Base-by-base conservation (phyloP, 1,140 invertebrate genomes). In the Nautilus pompilius region DNA sequence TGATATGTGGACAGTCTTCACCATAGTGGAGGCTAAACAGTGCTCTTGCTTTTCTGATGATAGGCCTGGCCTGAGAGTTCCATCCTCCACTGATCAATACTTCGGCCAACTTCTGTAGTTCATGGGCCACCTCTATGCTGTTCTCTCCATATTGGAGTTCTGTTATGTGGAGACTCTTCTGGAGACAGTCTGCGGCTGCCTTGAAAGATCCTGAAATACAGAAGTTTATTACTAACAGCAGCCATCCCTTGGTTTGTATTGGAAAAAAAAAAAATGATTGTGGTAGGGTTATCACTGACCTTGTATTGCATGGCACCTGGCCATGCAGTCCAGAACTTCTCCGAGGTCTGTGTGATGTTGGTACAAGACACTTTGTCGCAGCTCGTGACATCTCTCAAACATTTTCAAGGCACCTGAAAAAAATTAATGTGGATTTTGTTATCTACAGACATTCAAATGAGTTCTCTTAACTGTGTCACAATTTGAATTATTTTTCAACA, bases 41-140 rank as follows among this genome's bases (percentile, higher is more conserved):
- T 1, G 54, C 28, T 41, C 66, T 58, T 0, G 74, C 72, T 62
- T 54, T 60, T 13, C 68, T 51, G 17, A 63, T 63, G 2, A 58
- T 51, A 46, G n/a, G 45, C 26, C 69, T 33, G 2, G 72, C 72
- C 41, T 69, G 60, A 24, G 55, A 48, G 29, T 55, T 56, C 20
- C 66, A 20, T 10, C 58, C 46, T 32, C 48, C 88, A 87, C 78
- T 87, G 86, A 70, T 86, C 84, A 65, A 86, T 83, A 83, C 62
- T 46, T 82, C 82, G 24, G 77, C 71, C 36, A 75, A 73, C 57
- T 84, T 83, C 56, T 80, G 84, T 24, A 88, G 76, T 75, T 88
- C 87, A 61, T 85, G 80, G 0, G 81, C 84, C 59, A 86, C 66
- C 78, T 89, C 87, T 53, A 88, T 79, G 67, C 87, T 88, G 34